phyloP scores from a whole-genome alignment of 1,140 invertebrate genomes.

The Bombus fervidus region DNA sequence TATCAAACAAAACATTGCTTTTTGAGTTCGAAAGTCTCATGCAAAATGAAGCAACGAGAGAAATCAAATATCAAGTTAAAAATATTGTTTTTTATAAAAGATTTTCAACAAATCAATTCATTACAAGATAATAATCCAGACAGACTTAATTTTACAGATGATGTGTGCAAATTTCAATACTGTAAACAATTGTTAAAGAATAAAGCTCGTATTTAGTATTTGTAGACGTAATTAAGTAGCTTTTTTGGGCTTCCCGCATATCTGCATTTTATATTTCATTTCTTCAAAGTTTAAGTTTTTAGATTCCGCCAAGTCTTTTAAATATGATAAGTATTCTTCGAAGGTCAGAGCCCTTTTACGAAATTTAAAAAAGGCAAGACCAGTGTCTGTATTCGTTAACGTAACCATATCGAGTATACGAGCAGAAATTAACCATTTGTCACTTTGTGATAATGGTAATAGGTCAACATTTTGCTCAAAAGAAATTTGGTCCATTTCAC shows the following conservation, averaged over 20 bases:
- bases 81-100: not conserved
- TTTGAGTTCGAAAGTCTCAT: not conserved
- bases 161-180: not conserved
- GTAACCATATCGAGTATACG: slow-evolving; percentile 85
- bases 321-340: slow-evolving; percentile 65
- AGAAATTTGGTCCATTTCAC: slow-evolving; percentile 68
- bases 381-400: slow-evolving; percentile 85
- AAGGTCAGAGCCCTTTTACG: slow-evolving; percentile 79
- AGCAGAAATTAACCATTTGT: slow-evolving; percentile 87
- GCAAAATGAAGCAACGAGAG: not conserved
- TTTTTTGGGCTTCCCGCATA: slow-evolving; percentile 53
- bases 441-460: slow-evolving; percentile 83
- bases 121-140: not conserved
- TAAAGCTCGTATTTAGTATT: slow-evolving; percentile 67
- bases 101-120: not conserved
- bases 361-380: slow-evolving; percentile 85
- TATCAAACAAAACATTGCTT: not conserved
- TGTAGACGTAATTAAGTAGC: not conserved
- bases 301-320: slow-evolving; percentile 61
- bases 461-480: slow-evolving; percentile 40
- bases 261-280: slow-evolving; percentile 67
- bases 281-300: slow-evolving; percentile 64
- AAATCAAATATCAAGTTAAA: not conserved
- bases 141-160: not conserved
- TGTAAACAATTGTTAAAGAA: slow-evolving; percentile 44